Conservation (phyloP, 1,140 invertebrate genomes). For the Eueides isabella region DNA sequence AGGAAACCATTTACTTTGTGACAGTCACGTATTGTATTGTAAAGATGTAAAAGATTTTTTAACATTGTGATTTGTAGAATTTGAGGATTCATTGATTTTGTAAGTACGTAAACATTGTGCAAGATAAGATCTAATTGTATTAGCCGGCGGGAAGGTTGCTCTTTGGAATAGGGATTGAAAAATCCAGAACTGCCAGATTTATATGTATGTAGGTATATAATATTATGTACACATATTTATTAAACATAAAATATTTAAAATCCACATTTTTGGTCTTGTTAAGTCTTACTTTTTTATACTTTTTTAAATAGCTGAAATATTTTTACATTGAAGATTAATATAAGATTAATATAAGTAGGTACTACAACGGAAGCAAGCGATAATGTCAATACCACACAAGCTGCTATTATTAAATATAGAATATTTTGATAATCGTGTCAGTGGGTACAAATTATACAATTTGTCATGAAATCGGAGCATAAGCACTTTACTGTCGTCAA, state of each 20-base stretch:
- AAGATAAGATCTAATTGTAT: conserved; percentile 54
- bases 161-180: background rate
- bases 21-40: conserved; percentile 44
- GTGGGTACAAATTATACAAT: conserved; percentile 52
- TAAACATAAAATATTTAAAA: background rate
- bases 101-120: conserved; percentile 60
- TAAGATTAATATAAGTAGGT: background rate
- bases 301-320: background rate
- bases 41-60: conserved; percentile 18
- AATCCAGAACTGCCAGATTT: background rate
- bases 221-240: background rate
- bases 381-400: conserved; percentile 34
- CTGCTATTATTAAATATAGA: conserved; percentile 31
- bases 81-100: conserved; percentile 40
- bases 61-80: conserved; percentile 7
- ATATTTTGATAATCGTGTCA: conserved; percentile 44
- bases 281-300: background rate
- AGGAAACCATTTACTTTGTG: conserved; percentile 42
- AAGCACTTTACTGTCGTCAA: conserved; percentile 52
- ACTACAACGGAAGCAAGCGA: conserved; percentile 24
- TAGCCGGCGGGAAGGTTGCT: conserved; percentile 35
- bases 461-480: conserved; percentile 52
- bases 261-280: background rate
- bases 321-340: too few relatives aligned
- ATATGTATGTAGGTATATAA: too few relatives aligned